phyloP scores from a whole-genome alignment of 92 coral and sea anemone genomes.

The Actinostola sp. region DNA sequence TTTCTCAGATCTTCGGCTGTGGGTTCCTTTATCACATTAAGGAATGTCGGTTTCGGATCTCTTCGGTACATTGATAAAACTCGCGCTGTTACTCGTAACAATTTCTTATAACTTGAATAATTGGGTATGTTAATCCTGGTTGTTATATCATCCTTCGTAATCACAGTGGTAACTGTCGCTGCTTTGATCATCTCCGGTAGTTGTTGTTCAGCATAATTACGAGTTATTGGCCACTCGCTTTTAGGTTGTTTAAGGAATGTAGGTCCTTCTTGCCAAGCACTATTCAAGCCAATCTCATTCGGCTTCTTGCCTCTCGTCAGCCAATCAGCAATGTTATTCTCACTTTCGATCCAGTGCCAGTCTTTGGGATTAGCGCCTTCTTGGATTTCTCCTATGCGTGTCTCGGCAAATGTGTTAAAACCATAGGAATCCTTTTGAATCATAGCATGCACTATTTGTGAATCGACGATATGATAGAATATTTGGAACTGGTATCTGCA shows the following conservation, averaged over 20 bases:
- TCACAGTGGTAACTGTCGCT: too few relatives aligned
- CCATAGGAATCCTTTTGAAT: slow-evolving; percentile 66
- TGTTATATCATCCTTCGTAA: slow-evolving; percentile 20
- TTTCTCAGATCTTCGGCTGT: slow-evolving; percentile 19
- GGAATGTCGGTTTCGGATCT: slow-evolving; percentile 33
- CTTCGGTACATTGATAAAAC: slow-evolving; percentile 36
- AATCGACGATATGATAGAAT: slow-evolving; percentile 58
- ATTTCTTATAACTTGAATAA: slow-evolving; percentile 38
- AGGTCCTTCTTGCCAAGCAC: slow-evolving; percentile 66
- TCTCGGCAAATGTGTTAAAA: slow-evolving; percentile 68
- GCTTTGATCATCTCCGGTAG: too few relatives aligned
- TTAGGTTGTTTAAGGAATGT: slow-evolving; percentile 50
- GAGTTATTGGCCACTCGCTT: slow-evolving; percentile 57
- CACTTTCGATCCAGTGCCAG: slow-evolving; percentile 72
- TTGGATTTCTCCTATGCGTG: slow-evolving; percentile 48
- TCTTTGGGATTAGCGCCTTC: slow-evolving; percentile 41
- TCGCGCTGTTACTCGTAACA: slow-evolving; percentile 59
- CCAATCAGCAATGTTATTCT: slow-evolving; percentile 64
- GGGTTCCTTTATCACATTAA: slow-evolving; percentile 31
- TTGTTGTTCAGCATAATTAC: too few relatives aligned
- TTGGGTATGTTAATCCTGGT: slow-evolving; percentile 28
- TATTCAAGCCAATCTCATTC: slow-evolving; percentile 32
- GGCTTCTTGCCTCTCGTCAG: slow-evolving; percentile 71
- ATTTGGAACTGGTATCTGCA: slow-evolving; percentile 47
- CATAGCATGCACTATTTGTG: slow-evolving; percentile 65